These are phyloP conservation scores for Sciurus vulgaris DNA, from an alignment of 2,797 vertebrate species.

Conservation along the genomic window DNA sequence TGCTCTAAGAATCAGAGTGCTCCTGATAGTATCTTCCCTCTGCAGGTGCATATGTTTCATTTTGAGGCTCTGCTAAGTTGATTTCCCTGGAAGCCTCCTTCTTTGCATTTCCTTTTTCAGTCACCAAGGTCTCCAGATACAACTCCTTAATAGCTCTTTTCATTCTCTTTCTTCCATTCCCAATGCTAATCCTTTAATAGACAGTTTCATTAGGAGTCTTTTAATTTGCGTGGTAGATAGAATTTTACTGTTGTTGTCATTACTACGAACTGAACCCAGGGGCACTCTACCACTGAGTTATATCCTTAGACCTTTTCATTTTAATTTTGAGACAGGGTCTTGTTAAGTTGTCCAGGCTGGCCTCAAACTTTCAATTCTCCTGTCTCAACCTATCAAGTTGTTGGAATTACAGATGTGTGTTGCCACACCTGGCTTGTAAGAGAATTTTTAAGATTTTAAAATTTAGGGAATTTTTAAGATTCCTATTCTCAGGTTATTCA, in stretches of 20 bases:
- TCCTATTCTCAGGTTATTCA: background rate
- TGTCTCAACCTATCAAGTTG: background rate
- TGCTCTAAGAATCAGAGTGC: background rate
- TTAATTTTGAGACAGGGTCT: background rate
- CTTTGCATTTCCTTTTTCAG: background rate
- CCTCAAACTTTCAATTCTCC: background rate
- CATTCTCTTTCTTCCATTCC: background rate
- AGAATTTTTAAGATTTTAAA: background rate
- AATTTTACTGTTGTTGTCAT: background rate
- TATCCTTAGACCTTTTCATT: background rate
- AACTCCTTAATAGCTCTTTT: background rate
- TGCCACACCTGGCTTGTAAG: background rate
- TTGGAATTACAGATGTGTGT: background rate
- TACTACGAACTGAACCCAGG: background rate
- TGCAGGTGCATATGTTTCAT: background rate
- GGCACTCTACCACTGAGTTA: background rate
- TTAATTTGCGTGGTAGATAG: conserved; percentile 16
- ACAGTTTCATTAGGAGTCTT: background rate
- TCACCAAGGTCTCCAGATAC: background rate
- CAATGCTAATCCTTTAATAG: background rate
- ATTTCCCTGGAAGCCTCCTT: background rate
- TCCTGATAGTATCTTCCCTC: background rate
- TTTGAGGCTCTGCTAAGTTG: background rate
- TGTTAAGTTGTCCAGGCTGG: background rate
- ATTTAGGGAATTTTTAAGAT: background rate